Evolutionary conservation across 2,113 vertebrate genomes (phyloP).

Genomic region (Tapirus terrestris): DNA sequence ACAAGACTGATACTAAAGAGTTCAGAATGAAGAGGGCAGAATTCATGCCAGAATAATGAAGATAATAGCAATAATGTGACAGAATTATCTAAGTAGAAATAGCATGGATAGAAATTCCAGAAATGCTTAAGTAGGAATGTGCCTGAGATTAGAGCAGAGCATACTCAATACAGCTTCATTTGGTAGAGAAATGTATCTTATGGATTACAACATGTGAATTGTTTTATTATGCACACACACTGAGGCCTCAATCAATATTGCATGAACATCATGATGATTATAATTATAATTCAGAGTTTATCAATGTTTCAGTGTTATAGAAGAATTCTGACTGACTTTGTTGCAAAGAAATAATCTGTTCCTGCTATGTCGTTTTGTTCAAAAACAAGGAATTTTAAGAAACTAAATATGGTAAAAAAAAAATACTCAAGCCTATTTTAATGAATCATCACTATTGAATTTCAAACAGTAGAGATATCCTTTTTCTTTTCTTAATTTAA

Average conservation of each 20-base stretch:
- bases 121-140: not conserved
- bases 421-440: not conserved
- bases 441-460: not conserved
- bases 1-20: not conserved
- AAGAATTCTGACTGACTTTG: not conserved
- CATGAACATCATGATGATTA: not conserved
- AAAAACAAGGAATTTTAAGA: conserved; percentile 26
- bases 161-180: not conserved
- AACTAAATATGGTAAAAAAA: not conserved
- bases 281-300: not conserved
- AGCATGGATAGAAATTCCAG: not conserved
- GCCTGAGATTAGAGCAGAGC: not conserved
- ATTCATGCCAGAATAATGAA: not conserved
- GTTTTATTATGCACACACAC: not conserved
- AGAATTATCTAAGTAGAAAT: not conserved
- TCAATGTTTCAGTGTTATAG: not conserved
- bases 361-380: not conserved
- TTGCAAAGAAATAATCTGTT: not conserved
- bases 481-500: not conserved
- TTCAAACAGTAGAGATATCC: not conserved
- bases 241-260: not conserved
- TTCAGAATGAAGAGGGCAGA: not conserved
- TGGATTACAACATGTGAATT: not conserved
- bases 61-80: not conserved
- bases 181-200: not conserved